Base-by-base conservation (phyloP, 2,888 invertebrate genomes). In the Teleogryllus oceanicus region DNA sequence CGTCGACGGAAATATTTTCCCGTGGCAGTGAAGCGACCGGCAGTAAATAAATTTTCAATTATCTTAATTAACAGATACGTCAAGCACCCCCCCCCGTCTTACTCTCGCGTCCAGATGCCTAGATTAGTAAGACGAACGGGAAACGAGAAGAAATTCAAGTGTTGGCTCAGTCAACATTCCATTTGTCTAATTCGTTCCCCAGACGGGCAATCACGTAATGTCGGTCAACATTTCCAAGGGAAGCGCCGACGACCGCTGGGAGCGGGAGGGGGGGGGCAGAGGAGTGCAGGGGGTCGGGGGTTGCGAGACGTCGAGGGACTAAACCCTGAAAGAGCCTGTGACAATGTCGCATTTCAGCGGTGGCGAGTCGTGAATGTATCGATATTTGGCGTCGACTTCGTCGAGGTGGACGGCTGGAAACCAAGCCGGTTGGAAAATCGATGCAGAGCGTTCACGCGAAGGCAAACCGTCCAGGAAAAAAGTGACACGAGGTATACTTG, bases 11-110 rank as follows among this genome's bases (percentile, higher is more conserved):
- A 62, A 62, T 62, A 62, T n/a, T 62, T 62, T n/a, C 62, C 62
- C 62, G 62, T 62, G 37, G 37, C 37, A 37, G 37, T 62, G 16
- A 62, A 62, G 16, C 13, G 62, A 62, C 62, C 62, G 37, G 13
- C 62, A n/a, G 62, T 62, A 62, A 62, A 62, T 62, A 62, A 62
- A 62, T 62, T 62, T 62, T 62, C 62, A 62, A 62, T 62, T 62
- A 62, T n/a, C 62, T n/a, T 62, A n/a, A 62, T 62, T 62, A 62
- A 62, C 62, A n/a, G 62, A 62, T 62, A 62, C n/a, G 62, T 62
- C 62, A 62, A 62, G 62, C n/a, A 0, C n/a, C 62, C 4, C n/a
- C n/a, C 13, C 62, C 2, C 13, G 16, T 62, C 62, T 37, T 8
- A 37, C 37, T 37, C 37, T 37, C 37, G 37, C 37, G 37, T 37